phyloP scores from a whole-genome alignment of 37 sponge, comb jelly and placozoan genomes.

The Aphrocallistes beatrix region DNA sequence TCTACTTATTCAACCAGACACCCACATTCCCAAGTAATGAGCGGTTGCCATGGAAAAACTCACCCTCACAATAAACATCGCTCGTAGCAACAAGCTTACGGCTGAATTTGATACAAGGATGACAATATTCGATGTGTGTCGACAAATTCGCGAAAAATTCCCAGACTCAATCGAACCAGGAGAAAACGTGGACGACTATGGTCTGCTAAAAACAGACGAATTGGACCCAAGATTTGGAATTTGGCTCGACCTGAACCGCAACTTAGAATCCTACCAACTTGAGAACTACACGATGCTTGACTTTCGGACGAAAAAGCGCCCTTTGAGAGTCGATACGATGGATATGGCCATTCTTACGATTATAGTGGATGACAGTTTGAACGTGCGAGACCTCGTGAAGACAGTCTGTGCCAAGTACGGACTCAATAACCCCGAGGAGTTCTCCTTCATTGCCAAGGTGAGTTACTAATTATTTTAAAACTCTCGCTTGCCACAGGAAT shows the following conservation, averaged over 20 bases:
- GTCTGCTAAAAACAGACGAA: slow-evolving; percentile 87
- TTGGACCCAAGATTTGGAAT: slow-evolving; percentile 72
- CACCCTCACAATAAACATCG: slow-evolving; percentile 76
- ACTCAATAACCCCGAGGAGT: slow-evolving; percentile 81
- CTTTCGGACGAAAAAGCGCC: slow-evolving; percentile 80
- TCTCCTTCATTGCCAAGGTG: slow-evolving; percentile 70
- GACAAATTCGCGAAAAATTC: slow-evolving; percentile 76
- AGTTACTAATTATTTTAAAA: not conserved
- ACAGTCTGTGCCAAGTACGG: slow-evolving; percentile 67
- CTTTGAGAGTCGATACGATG: slow-evolving; percentile 79
- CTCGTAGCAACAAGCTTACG: slow-evolving; percentile 65
- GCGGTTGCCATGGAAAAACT: slow-evolving; percentile 33
- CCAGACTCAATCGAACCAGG: slow-evolving; percentile 62
- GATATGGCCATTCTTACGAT: slow-evolving; percentile 80
- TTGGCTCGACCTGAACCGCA: slow-evolving; percentile 79
- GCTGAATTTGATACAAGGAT: slow-evolving; percentile 81
- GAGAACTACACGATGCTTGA: slow-evolving; percentile 80
- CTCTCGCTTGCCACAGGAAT: no score
- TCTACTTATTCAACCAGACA: not conserved
- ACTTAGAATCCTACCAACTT: slow-evolving; percentile 85
- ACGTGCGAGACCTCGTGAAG: slow-evolving; percentile 74
- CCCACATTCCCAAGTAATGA: not conserved
- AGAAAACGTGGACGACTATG: slow-evolving; percentile 65
- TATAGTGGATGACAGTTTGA: slow-evolving; percentile 90
- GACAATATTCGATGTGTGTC: slow-evolving; percentile 85